Percentiles rank a stretch among this genome's conserved stretches.
These are phyloP conservation scores for Aptenodytes patagonicus DNA, from an alignment of 2,113 vertebrate genomes.

Conservation along the genomic window DNA sequence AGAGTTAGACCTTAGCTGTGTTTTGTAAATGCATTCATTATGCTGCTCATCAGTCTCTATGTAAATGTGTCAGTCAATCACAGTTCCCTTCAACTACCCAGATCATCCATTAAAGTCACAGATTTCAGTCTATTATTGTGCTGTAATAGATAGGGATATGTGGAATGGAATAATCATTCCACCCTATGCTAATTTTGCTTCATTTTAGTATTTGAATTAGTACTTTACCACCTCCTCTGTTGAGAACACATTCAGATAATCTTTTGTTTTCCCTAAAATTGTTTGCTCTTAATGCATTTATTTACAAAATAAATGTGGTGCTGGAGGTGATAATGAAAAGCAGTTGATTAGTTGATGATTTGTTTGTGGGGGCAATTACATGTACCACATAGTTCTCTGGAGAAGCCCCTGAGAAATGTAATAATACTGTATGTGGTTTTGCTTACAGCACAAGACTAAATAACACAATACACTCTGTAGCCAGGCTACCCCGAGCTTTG, in stretches of 20 bases:
- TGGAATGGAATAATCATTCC: conserved; percentile 43
- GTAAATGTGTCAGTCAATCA: conserved; percentile 67
- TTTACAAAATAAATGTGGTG: conserved; percentile 61
- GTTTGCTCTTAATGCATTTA: conserved; percentile 57
- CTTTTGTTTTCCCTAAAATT: conserved; percentile 65
- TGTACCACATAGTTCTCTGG: conserved; percentile 1
- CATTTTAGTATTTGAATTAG: conserved; percentile 53
- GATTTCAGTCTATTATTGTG: conserved; percentile 46
- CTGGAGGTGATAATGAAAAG: conserved; percentile 65
- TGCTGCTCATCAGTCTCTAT: conserved; percentile 47
- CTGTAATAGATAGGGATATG: conserved; percentile 24
- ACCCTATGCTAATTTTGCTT: conserved; percentile 46
- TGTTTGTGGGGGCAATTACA: conserved; percentile 67
- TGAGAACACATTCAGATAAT: conserved; percentile 7
- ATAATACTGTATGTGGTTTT: conserved; percentile 6
- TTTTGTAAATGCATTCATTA: conserved; percentile 54
- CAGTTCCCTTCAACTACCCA: conserved; percentile 40
- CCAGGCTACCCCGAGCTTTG: conserved; percentile 20
- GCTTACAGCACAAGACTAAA: conserved; percentile 31
- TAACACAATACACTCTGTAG: not conserved
- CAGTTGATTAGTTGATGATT: conserved; percentile 64
- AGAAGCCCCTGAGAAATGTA: conserved; percentile 52
- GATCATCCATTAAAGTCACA: conserved; percentile 59
- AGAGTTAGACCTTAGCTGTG: not conserved
- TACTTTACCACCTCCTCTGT: conserved; percentile 33